Percentiles rank a stretch among this genome's conserved stretches.
These are phyloP conservation scores for Acronicta aceris DNA, from an alignment of 2,888 invertebrate species.

Conservation along the genomic window DNA sequence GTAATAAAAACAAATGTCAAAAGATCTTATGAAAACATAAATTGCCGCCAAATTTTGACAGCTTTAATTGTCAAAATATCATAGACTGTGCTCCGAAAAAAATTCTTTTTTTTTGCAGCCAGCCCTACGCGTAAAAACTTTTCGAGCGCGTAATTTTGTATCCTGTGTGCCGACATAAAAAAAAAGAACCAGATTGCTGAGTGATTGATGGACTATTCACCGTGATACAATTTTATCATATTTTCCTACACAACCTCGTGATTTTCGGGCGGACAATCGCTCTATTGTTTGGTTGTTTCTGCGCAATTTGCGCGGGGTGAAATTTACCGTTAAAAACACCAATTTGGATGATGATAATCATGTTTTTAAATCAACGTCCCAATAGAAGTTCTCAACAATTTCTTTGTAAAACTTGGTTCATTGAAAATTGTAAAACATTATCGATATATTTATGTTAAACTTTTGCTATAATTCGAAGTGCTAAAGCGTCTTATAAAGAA, in stretches of 20 bases:
- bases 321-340: constrained; percentile 29
- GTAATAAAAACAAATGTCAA: neutral
- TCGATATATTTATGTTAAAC: constrained; percentile 25
- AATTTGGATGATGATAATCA: constrained; percentile 40
- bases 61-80: constrained; percentile 48
- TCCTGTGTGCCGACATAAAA: constrained; percentile 29
- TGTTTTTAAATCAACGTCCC: constrained; percentile 12
- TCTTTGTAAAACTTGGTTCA: constrained; percentile 24
- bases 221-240: constrained; percentile 49
- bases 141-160: constrained; percentile 40
- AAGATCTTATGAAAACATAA: constrained; percentile 4
- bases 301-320: constrained; percentile 35
- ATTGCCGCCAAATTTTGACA: constrained; percentile 31
- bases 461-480: constrained; percentile 31
- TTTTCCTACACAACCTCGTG: constrained; percentile 34
- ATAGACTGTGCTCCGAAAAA: constrained; percentile 31
- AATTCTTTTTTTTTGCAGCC: constrained; percentile 1
- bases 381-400: constrained; percentile 14
- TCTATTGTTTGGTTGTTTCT: constrained; percentile 52
- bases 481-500: constrained; percentile 31
- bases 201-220: constrained; percentile 55
- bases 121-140: constrained; percentile 13
- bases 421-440: constrained; percentile 16
- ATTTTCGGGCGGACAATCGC: constrained; percentile 39
- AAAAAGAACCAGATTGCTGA: constrained; percentile 39